Evolutionary conservation across 1,140 invertebrate species (phyloP).

Genomic region (Sarcophaga bullata): DNA sequence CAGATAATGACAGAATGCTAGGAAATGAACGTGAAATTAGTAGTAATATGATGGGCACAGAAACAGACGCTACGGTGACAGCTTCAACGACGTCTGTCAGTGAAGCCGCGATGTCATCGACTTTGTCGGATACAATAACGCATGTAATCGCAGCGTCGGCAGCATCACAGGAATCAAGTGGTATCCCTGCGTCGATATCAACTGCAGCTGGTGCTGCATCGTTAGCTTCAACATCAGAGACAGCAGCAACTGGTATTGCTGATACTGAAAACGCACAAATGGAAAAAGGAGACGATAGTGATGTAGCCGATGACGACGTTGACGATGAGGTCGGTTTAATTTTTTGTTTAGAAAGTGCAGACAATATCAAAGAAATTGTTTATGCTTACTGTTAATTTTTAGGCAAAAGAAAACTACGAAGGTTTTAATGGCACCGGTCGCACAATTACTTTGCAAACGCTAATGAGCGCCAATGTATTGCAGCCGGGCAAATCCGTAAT

Average conservation of each 20-base stretch:
- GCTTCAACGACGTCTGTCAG: constrained; percentile 23
- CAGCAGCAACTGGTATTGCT: constrained; percentile 21
- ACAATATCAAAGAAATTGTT: not conserved
- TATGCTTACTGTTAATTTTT: not conserved
- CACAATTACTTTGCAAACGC: constrained; percentile 84
- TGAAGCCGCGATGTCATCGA: constrained; percentile 30
- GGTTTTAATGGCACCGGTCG: constrained; percentile 69
- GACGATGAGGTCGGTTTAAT: constrained; percentile 57
- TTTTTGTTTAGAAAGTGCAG: not conserved
- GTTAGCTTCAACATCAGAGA: not conserved
- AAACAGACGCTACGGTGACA: constrained; percentile 23
- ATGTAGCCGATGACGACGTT: constrained; percentile 58
- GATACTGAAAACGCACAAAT: constrained; percentile 23
- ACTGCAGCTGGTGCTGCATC: not conserved
- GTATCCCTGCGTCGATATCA: not conserved
- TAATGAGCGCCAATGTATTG: constrained; percentile 82
- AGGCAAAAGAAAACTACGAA: constrained; percentile 63
- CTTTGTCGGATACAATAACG: constrained; percentile 20
- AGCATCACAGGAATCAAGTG: constrained; percentile 3
- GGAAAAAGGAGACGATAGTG: constrained; percentile 59
- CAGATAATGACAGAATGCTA: constrained; percentile 19
- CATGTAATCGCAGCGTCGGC: not conserved
- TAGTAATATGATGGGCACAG: not conserved
- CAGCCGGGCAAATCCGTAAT: constrained; percentile 82
- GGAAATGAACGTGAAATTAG: not conserved